Evolutionary conservation across 2,888 invertebrate species (phyloP).

Genomic region (Ariolimax columbianus): DNA sequence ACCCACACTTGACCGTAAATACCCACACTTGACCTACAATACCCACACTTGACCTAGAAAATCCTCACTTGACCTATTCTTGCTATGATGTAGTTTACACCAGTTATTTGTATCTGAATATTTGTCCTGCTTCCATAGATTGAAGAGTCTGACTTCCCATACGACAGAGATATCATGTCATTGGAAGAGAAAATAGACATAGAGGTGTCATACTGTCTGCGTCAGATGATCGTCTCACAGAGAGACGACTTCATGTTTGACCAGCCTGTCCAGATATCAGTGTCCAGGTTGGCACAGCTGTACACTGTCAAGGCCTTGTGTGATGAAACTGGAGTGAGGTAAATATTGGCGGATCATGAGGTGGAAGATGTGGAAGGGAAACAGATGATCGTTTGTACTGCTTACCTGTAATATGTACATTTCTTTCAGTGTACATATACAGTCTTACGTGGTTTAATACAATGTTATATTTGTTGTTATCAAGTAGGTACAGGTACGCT

Average conservation of each 20-base stretch:
- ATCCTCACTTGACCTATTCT: no score
- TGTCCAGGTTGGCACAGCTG: neutral
- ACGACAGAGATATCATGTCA: neutral
- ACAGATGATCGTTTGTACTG: no score
- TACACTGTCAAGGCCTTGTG: constrained; percentile 14
- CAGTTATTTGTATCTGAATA: neutral
- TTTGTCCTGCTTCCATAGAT: constrained; percentile 24
- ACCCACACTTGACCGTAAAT: no score
- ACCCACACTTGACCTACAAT: no score
- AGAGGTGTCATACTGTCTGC: constrained; percentile 31
- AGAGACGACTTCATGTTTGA: neutral
- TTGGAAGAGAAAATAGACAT: constrained; percentile 40
- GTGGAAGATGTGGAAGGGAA: no score
- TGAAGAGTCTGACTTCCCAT: constrained; percentile 42
- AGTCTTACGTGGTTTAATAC: no score
- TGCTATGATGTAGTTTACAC: no score
- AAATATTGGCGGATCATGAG: neutral
- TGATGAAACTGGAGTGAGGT: constrained; percentile 36
- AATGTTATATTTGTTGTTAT: no score
- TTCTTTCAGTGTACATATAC: no score
- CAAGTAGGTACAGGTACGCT: no score
- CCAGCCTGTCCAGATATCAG: neutral
- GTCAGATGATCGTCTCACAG: neutral
- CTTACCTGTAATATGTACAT: no score
- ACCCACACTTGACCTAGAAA: no score